Base-by-base conservation (phyloP, 2,888 invertebrate species). In the Blastobasis adustella region DNA sequence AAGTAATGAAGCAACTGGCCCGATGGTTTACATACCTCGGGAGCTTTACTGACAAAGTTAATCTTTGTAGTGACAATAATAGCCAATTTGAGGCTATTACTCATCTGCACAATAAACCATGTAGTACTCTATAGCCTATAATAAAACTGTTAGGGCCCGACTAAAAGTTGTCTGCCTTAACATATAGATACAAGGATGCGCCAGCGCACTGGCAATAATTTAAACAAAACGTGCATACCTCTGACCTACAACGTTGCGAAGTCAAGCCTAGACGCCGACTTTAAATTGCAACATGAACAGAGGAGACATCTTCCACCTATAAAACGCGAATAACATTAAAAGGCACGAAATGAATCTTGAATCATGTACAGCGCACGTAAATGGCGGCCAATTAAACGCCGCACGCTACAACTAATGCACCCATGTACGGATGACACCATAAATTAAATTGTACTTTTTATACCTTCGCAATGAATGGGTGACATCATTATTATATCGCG, bases 161-260 rank as follows among this genome's bases (percentile, higher is more conserved):
- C 71, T 71, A 75, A 76, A 76, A 78, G 79, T 76, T 76, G 79
- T 70, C 77, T 69, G 51, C 79, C 79, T 80, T 79, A 78, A 74
- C 79, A 80, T 67, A 72, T 65, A 58, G 53, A 60, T 57, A 61
- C 72, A 67, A 71, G 71, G 79, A 81, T 78, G 72, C 65, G 61
- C 62, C 54, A 54, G 60, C 54, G 67, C 58, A 69, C 68, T 62
- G 66, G 64, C 62, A 70, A 71, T 76, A 73, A 75, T 71, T 76
- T 69, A 76, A 76, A 76, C 72, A 71, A 73, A 76, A 73, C 78
- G 74, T 78, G 76, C 67, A 69, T 73, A 79, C 81, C 79, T 81
- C 74, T 79, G 79, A 80, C 79, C 79, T 73, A 67, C 70, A 66
- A 54, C 55, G 48, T 62, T 58, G 56, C 59, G 56, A 58, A 53